phyloP scores from a whole-genome alignment of 1,140 invertebrate genomes.

The Drosophila varians region DNA sequence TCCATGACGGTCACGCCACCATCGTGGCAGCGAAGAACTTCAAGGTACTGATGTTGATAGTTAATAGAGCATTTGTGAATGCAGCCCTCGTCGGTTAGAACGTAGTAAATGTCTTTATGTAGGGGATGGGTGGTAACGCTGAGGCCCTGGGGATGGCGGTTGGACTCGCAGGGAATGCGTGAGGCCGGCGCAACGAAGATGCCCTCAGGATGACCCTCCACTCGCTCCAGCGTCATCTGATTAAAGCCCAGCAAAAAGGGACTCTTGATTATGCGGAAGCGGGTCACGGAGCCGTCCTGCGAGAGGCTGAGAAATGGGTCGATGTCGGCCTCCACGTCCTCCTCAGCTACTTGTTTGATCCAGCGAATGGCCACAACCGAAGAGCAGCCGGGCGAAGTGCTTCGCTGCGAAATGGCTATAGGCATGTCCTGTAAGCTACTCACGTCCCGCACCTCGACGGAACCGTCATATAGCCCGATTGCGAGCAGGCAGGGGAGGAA shows the following conservation, averaged over 20 bases:
- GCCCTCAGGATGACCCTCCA: constrained; percentile 87
- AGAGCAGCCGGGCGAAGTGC: constrained; percentile 86
- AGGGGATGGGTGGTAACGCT: constrained; percentile 88
- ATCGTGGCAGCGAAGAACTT: constrained; percentile 90
- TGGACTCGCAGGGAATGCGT: constrained; percentile 47
- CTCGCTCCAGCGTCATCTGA: constrained; percentile 87
- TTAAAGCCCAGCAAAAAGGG: constrained; percentile 83
- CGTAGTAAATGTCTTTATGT: constrained; percentile 88
- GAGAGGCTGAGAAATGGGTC: constrained; percentile 85
- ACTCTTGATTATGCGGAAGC: constrained; percentile 83
- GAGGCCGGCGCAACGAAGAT: constrained; percentile 43
- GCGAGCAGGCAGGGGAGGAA: constrained; percentile 89
- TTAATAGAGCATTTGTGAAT: constrained; percentile 90
- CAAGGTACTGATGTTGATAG: constrained; percentile 87
- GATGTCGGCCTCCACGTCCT: constrained; percentile 78
- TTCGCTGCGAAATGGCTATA: constrained; percentile 85
- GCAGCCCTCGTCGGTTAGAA: constrained; percentile 93
- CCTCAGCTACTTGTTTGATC: constrained; percentile 76
- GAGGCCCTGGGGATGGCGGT: constrained; percentile 85
- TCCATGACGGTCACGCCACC: constrained; percentile 90
- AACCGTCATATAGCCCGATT: constrained; percentile 91
- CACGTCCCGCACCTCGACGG: constrained; percentile 89
- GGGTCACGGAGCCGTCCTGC: constrained; percentile 86
- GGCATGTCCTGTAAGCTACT: constrained; percentile 81
- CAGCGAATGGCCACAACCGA: constrained; percentile 87